Evolutionary conservation across 2,797 vertebrate species (phyloP).

Genomic region (Manis crassicaudata): DNA sequence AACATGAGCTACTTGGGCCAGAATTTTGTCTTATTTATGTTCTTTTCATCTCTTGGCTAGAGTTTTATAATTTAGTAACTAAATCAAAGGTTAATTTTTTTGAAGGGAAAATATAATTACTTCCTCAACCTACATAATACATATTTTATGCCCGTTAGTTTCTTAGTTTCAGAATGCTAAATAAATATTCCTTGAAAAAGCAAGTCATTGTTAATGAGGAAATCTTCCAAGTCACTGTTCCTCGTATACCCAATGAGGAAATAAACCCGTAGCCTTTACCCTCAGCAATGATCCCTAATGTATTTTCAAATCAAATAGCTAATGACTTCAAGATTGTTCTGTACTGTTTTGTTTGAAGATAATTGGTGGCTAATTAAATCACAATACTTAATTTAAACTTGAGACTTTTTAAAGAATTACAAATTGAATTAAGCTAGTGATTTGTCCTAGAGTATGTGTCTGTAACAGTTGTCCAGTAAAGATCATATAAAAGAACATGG

Average conservation of each 20-base stretch:
- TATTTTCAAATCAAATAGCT: slow-evolving; percentile 28
- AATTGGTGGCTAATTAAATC: slow-evolving; percentile 58
- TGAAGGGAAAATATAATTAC: slow-evolving; percentile 33
- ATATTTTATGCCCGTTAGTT: slow-evolving; percentile 12
- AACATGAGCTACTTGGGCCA: neutral
- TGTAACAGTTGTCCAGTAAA: neutral
- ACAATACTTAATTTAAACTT: slow-evolving; percentile 47
- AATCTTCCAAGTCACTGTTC: too few relatives aligned
- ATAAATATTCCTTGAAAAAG: slow-evolving; percentile 46
- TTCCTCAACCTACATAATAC: neutral
- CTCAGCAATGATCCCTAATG: neutral
- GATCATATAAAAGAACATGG: neutral
- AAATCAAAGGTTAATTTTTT: slow-evolving; percentile 54
- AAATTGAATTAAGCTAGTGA: slow-evolving; percentile 33
- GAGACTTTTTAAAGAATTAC: neutral
- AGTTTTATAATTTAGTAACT: slow-evolving; percentile 53
- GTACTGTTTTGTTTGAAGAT: slow-evolving; percentile 37
- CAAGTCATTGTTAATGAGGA: neutral
- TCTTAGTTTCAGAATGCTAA: slow-evolving; percentile 54
- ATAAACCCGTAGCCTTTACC: neutral
- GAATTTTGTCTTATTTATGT: slow-evolving; percentile 25
- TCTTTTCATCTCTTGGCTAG: slow-evolving; percentile 35
- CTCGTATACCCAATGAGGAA: neutral
- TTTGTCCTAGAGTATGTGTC: neutral
- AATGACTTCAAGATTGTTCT: slow-evolving; percentile 43